These are phyloP conservation scores for Ochotona princeps DNA, from an alignment of 2,113 vertebrate genomes.

Conservation along the genomic window DNA sequence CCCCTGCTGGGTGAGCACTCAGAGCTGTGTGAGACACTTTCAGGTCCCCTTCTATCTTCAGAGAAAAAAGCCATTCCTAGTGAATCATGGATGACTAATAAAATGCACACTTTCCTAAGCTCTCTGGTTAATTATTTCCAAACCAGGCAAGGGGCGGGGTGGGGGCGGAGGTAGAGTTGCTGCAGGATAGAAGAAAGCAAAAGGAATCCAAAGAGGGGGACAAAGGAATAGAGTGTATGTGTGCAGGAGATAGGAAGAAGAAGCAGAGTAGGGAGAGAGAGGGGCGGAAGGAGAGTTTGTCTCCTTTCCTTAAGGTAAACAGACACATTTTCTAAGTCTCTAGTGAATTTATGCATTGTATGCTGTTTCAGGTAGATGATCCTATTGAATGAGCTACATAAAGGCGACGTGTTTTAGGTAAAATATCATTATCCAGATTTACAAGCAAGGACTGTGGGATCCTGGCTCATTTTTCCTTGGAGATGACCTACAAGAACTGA, in stretches of 20 bases:
- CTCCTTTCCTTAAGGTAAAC: slow-evolving; percentile 3
- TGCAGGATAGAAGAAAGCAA: not conserved
- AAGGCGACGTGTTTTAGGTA: not conserved
- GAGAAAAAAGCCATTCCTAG: slow-evolving; percentile 34
- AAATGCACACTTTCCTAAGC: not conserved
- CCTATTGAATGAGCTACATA: not conserved
- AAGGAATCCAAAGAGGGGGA: not conserved
- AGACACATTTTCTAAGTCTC: not conserved
- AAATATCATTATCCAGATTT: slow-evolving; percentile 21
- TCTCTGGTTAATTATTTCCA: slow-evolving; percentile 8
- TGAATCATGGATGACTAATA: slow-evolving; percentile 40
- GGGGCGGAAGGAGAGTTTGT: accelerated
- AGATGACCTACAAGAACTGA: not conserved
- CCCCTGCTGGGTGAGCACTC: not conserved
- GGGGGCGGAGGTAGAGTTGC: not conserved
- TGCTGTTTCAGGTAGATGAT: not conserved
- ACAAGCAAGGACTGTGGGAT: not conserved
- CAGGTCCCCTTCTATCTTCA: slow-evolving; percentile 13
- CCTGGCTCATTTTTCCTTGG: not conserved
- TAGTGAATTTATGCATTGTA: not conserved
- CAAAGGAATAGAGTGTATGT: not conserved
- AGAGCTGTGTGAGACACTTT: not conserved
- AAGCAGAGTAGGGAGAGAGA: not conserved
- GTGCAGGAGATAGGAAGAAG: not conserved
- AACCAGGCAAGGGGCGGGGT: not conserved